Evolutionary conservation across 2,113 vertebrate species (phyloP), one percentile per base, ranked within the genome.

Genomic region (Hemiprocne comata): DNA sequence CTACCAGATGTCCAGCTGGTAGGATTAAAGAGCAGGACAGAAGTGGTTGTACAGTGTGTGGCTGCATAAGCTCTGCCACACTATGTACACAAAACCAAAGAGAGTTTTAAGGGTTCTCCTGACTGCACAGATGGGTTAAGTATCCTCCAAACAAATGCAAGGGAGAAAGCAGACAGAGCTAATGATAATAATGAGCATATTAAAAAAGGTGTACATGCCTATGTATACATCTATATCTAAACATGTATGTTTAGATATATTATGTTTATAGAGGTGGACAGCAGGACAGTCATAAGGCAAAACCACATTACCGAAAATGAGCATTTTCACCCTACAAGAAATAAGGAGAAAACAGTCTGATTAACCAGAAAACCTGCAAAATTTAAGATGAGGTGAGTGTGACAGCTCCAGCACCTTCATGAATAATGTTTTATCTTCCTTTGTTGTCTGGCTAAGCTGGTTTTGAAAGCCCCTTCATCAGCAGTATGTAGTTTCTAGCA

Each of bases 381-480:
- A 90, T 73, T 65, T 48, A 76, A 89, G 48, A 71, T 14, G 50
- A 64, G 25, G 36, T 23, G 16, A 64, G 7, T 46, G 33, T 6
- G 2, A 86, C 66, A 92, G 25, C 46, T 76, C 13, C 70, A 88
- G 17, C 11, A 8, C 34, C 33, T 55, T 64, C 44, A 69, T 26
- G 36, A 89, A 50, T 13, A 73, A n/a, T 53, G 15, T 80, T 94
- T 66, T 82, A 26, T 87, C 50, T 88, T 77, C 36, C 54, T 93
- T 46, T 77, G 48, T 78, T 77, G 69, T 84, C 69, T 54, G 29
- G 85, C 42, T 74, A 53, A 62, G 82, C 85, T 88, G 19, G 28
- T 92, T 96, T 73, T 58, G 71, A 94, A 93, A 94, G 90, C 40
- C 33, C 50, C 50, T 89, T 88, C 70, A 75, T 64, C 62, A 87